A percentile compares a stretch with the other conserved stretches of the same genome.
Evolutionary conservation across 2,797 vertebrate species (phyloP).

Genomic region (Galaxias olidus): DNA sequence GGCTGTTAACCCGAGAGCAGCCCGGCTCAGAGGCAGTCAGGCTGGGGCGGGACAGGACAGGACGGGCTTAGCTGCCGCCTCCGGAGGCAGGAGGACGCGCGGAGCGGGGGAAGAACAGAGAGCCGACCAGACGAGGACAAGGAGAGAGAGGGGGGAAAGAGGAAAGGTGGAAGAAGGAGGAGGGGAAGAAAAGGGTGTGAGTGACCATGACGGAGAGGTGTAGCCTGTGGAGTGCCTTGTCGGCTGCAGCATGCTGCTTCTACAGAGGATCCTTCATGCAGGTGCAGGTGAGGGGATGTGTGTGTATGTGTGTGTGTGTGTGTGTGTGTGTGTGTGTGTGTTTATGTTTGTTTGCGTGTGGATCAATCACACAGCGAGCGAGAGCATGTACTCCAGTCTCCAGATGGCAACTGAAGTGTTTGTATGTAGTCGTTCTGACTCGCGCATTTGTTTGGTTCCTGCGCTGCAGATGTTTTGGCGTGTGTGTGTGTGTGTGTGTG

Average conservation of each 20-base stretch:
- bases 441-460: conserved; percentile 16
- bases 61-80: conserved; percentile 49
- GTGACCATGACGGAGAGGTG: conserved; percentile 92
- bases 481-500: conserved; percentile 17
- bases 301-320: not conserved
- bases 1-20: not conserved
- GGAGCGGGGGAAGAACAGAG: not conserved
- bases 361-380: not conserved
- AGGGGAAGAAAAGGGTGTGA: conserved; percentile 32
- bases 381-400: not conserved
- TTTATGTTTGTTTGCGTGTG: conserved; percentile 12
- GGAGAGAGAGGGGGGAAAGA: conserved; percentile 24
- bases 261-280: conserved; percentile 98
- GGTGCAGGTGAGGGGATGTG: conserved; percentile 88
- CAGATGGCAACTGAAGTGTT: not conserved
- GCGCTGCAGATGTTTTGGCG: conserved; percentile 9
- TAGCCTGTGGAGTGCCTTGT: conserved; percentile 97
- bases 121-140: conserved; percentile 15
- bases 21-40: conserved; percentile 43
- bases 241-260: conserved; percentile 97
- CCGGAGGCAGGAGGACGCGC: conserved; percentile 33
- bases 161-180: conserved; percentile 30
- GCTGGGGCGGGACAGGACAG: conserved; percentile 66
- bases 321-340: conserved; percentile 11
- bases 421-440: conserved; percentile 30